A percentile compares a stretch with the other conserved stretches of the same genome.
Evolutionary conservation across 2,113 vertebrate species (phyloP).

Genomic region (Psilopsiagon aurifrons): DNA sequence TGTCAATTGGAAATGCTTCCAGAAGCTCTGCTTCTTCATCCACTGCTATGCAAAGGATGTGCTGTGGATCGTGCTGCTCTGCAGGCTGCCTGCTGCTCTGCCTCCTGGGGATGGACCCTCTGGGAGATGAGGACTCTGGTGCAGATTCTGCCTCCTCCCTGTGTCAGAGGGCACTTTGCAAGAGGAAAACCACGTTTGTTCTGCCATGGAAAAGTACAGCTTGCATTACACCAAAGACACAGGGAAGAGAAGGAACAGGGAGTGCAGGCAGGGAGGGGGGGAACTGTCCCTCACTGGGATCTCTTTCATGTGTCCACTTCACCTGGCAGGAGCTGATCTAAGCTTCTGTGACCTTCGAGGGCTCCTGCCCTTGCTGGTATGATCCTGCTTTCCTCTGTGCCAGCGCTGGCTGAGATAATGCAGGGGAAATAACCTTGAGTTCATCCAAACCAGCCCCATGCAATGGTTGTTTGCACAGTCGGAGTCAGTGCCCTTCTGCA

Average conservation of each 20-base stretch:
- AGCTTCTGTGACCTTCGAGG: not conserved
- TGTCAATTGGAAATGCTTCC: not conserved
- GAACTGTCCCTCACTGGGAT: not conserved
- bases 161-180: not conserved
- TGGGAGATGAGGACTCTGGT: not conserved
- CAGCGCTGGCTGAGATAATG: not conserved
- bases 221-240: constrained; percentile 4
- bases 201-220: constrained; percentile 2
- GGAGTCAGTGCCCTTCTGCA: not conserved
- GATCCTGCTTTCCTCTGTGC: not conserved
- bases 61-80: not conserved
- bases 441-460: rapidly evolving
- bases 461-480: not conserved
- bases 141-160: not conserved
- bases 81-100: not conserved
- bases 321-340: not conserved
- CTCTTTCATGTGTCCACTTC: not conserved
- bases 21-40: not conserved
- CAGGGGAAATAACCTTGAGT: not conserved
- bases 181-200: not conserved
- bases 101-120: not conserved
- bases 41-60: not conserved
- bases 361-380: not conserved
- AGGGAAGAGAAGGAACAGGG: not conserved
- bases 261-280: not conserved